Base-by-base conservation (phyloP, 2,888 invertebrate genomes). In the Pachliopta kotzebuea region DNA sequence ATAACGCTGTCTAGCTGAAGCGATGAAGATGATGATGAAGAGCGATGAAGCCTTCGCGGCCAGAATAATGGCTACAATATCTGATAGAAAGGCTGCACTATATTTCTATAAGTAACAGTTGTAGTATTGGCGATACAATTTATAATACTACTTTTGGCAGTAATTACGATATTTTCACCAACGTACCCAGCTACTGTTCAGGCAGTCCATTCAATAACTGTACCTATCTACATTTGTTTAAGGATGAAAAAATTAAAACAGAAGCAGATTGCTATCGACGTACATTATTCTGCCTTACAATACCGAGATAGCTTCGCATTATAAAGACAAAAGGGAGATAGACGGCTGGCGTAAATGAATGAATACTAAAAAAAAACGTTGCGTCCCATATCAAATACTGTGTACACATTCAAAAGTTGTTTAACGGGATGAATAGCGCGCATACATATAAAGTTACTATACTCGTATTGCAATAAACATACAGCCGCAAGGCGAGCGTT, bases 311-410 rank as follows among this genome's bases (percentile, higher is more conserved):
- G 29, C 42, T 26, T 14, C 20, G 21, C 52, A 53, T 53, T 42
- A 21, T 42, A 21, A 26, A 57, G 2, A 58, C 53, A 58, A 54
- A 58, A 29, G 57, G 42, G 37, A 14, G 53, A n/a, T 21, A 37
- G 53, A 21, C 42, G 53, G 11, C 42, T 56, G 42, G 3, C 29
- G 61, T 63, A 54, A 58, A 63, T 45, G 49, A 58, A 63, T 63
- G 54, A 42, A 54, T 53, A 63, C 57, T 42, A 42, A 63, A 63
- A 45, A 45, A n/a, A 53, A 18, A 24, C 14, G 0, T 0, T 57
- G 42, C 18, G 37, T 26, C 42, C 53, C 21, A 24, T 42, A 57
- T 42, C 37, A 56, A 62, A 57, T 26, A 63, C 45, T 24, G 23
- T 42, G 18, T 53, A 37, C 42, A 57, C 42, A 26, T 26, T 53